phyloP scores from a whole-genome alignment of 2,797 vertebrate species.

The Prionace glauca region DNA sequence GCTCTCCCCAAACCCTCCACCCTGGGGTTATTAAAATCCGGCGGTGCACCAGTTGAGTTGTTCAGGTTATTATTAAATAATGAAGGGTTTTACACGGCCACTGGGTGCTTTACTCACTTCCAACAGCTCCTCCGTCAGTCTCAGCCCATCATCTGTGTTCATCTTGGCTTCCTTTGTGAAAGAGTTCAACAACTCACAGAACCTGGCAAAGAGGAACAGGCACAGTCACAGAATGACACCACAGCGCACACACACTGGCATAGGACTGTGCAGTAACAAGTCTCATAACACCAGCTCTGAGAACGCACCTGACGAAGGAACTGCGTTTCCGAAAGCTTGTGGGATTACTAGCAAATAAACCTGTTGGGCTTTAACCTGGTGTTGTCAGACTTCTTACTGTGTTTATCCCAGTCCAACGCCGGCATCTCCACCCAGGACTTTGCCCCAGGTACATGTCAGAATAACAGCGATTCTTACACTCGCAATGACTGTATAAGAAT shows the following conservation, averaged over 20 bases:
- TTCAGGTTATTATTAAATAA: background rate
- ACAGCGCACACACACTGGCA: background rate
- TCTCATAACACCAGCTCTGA: too few relatives aligned
- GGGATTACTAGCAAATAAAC: too few relatives aligned
- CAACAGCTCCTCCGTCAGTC: constrained; percentile 53
- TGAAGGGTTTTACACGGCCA: background rate
- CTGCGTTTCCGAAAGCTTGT: too few relatives aligned
- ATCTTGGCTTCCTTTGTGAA: constrained; percentile 55
- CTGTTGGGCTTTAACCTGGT: too few relatives aligned
- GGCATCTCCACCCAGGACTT: too few relatives aligned
- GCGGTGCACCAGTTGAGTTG: background rate
- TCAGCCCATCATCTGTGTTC: constrained; percentile 43
- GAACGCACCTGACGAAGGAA: too few relatives aligned
- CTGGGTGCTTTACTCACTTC: constrained; percentile 63
- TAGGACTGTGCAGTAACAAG: too few relatives aligned
- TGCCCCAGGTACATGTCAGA: background rate
- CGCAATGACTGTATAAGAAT: background rate
- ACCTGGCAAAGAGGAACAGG: constrained; percentile 55
- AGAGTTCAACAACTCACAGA: constrained; percentile 74
- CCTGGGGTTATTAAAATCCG: background rate
- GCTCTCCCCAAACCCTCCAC: too few relatives aligned
- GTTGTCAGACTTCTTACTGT: too few relatives aligned
- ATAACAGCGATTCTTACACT: background rate
- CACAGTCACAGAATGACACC: background rate
- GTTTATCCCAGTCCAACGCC: too few relatives aligned